Percentiles rank a stretch among this genome's conserved stretches.
Conservation (phyloP, 2,888 invertebrate genomes). For the Phyllotreta striolata region DNA sequence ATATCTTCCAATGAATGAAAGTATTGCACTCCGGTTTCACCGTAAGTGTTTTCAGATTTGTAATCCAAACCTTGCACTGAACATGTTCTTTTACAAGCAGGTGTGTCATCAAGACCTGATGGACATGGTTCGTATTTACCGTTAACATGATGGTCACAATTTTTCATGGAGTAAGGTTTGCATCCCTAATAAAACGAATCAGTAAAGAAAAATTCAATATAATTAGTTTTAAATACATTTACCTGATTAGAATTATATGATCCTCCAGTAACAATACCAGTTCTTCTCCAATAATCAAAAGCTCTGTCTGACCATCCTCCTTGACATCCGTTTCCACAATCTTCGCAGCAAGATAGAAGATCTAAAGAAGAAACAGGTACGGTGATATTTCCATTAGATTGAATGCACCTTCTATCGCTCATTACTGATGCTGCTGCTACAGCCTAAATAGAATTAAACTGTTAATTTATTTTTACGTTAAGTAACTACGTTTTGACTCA, state of each 20-base stretch:
- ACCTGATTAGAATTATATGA: slow-evolving; percentile 72
- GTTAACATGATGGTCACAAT: slow-evolving; percentile 37
- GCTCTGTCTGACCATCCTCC: slow-evolving; percentile 82
- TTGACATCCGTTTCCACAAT: slow-evolving; percentile 80
- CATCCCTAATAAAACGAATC: slow-evolving; percentile 32
- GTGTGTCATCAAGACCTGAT: slow-evolving; percentile 60
- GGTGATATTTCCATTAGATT: slow-evolving; percentile 72
- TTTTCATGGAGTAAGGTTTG: slow-evolving; percentile 34
- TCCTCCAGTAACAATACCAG: slow-evolving; percentile 87
- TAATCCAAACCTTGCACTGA: slow-evolving; percentile 50
- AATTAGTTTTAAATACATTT: slow-evolving; percentile 10
- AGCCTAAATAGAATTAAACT: slow-evolving; percentile 63
- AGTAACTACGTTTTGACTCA: slow-evolving; percentile 48
- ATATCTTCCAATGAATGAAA: slow-evolving; percentile 66
- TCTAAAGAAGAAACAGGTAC: slow-evolving; percentile 83
- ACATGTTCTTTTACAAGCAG: slow-evolving; percentile 27
- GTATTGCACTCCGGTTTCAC: not conserved
- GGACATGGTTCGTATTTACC: slow-evolving; percentile 22
- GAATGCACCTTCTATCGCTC: slow-evolving; percentile 85
- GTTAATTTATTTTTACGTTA: not conserved
- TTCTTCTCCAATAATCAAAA: slow-evolving; percentile 82
- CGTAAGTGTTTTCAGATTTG: slow-evolving; percentile 14
- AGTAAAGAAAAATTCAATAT: not conserved
- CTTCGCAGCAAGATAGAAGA: slow-evolving; percentile 77
- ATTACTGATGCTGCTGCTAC: slow-evolving; percentile 88